Percentiles rank a stretch among this genome's conserved stretches.
Conservation (phyloP, 2,888 invertebrate genomes). For the Macrosiphum euphorbiae region DNA sequence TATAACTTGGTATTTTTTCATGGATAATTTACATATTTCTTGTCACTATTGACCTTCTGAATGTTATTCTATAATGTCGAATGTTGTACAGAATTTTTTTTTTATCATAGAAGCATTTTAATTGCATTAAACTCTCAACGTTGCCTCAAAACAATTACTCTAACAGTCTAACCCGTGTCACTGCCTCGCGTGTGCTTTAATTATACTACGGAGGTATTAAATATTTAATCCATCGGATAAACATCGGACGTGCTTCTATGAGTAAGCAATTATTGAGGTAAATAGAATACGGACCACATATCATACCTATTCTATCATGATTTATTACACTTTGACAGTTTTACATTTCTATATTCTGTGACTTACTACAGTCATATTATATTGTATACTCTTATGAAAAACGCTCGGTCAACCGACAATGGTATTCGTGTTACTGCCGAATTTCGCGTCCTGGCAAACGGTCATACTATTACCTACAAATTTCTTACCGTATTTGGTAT, state of each 20-base stretch:
- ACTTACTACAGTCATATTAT: neutral
- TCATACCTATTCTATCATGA: neutral
- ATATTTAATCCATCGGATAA: neutral
- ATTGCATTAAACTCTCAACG: neutral
- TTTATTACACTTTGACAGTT: neutral
- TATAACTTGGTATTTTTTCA: neutral
- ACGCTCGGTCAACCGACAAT: neutral
- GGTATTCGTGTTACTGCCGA: neutral
- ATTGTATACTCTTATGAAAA: neutral
- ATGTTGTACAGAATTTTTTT: neutral
- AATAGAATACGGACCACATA: neutral
- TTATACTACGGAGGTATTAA: neutral
- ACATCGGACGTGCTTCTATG: neutral
- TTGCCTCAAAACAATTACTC: neutral
- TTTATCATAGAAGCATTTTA: neutral
- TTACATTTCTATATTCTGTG: neutral
- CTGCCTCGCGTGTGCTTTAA: neutral
- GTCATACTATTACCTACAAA: neutral
- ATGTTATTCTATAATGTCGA: neutral
- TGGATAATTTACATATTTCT: neutral
- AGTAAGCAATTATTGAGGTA: neutral
- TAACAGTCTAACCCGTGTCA: neutral
- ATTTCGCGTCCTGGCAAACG: neutral
- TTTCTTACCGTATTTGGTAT: neutral
- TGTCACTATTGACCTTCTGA: neutral